Evolutionary conservation across 1,140 invertebrate species (phyloP).

Genomic region (Drosophila guanche): DNA sequence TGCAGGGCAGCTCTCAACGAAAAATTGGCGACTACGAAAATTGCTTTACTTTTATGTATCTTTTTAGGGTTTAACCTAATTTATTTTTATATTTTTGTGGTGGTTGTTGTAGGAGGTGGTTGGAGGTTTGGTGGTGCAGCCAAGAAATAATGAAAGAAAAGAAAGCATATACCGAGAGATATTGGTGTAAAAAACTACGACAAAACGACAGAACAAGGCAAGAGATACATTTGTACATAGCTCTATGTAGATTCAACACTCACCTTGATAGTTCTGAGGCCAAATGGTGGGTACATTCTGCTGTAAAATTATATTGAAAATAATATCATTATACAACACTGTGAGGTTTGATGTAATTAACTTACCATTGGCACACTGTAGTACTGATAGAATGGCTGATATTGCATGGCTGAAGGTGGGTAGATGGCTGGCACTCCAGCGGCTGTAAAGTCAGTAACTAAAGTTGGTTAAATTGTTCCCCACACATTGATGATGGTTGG

Average conservation of each 20-base stretch:
- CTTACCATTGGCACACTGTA: constrained; percentile 84
- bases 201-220: constrained; percentile 39
- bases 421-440: constrained; percentile 83
- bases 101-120: constrained; percentile 44
- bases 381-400: constrained; percentile 84
- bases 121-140: constrained; percentile 51
- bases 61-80: constrained; percentile 46
- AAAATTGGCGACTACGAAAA: constrained; percentile 76
- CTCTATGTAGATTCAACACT: constrained; percentile 41
- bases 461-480: constrained; percentile 68
- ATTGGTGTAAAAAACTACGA: constrained; percentile 47
- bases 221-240: constrained; percentile 28
- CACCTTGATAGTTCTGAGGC: constrained; percentile 84
- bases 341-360: constrained; percentile 14
- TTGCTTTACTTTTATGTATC: constrained; percentile 58
- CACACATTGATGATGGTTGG: constrained; percentile 42
- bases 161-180: constrained; percentile 62
- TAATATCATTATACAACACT: not conserved
- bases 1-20: constrained; percentile 71
- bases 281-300: constrained; percentile 84
- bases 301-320: not conserved
- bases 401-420: constrained; percentile 84
- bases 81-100: constrained; percentile 47
- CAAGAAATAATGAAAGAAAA: constrained; percentile 71
- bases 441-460: constrained; percentile 83